Base-by-base conservation (phyloP, 2,888 invertebrate species). In the Orthonychiurus folsomi region DNA sequence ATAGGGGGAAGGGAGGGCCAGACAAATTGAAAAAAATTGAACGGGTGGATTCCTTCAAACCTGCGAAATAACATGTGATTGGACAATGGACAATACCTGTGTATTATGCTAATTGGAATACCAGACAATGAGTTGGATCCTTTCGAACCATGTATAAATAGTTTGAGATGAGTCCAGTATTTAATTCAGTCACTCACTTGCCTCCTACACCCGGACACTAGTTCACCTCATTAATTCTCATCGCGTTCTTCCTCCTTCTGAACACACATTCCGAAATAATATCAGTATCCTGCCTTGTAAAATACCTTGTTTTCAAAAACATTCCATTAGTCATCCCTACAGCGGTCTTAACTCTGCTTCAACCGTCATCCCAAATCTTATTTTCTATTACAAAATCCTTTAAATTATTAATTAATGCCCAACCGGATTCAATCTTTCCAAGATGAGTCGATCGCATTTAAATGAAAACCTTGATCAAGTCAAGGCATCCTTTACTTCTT, bases 71-170 rank as follows among this genome's bases (percentile, higher is more conserved):
- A 9, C 37, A 37, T 15, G 37, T 9, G 37, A 37, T 37, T 5
- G 37, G 37, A 37, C 15, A 5, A 77, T 93, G 89, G 62, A 97
- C 85, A 18, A 97, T 97, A 77, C 95, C 87, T 5, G 97, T 97
- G 78, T 95, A 94, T 72, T 97, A 97, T 68, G 95, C 81, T 0
- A 97, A n/a, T n/a, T n/a, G n/a, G n/a, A n/a, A 99, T 1, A 99
- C 94, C 79, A 93, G 86, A 76, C 99, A 97, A 64, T 90, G 83
- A 58, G 97, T 99, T 73, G 86, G 84, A 77, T 99, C 96, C 66
- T 97, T 15, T 5, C 15, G 5, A 37, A 37, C 37, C 37, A 37
- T 37, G 37, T 37, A 37, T 37, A 37, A 37, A 37, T 37, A 37
- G 37, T 37, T 37, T 37, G 37, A 15, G 5, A 5, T 5, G 5